phyloP scores from a whole-genome alignment of 37 sponge, comb jelly and placozoan species.

The Hormiphora californensis region DNA sequence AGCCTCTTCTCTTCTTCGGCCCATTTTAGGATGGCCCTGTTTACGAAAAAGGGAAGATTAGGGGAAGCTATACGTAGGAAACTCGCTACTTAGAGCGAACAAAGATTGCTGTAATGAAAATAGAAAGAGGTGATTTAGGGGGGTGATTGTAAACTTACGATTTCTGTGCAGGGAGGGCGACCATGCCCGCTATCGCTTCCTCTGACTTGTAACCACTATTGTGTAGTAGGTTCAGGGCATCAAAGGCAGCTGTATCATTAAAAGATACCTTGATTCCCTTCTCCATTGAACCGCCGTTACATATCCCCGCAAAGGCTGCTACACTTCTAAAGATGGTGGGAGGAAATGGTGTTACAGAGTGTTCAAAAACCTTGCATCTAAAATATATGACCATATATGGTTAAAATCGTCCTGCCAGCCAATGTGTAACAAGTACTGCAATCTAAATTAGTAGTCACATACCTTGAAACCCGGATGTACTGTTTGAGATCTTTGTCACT shows the following conservation, averaged over 20 bases:
- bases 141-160: conserved; percentile 12
- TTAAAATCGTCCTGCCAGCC: too few relatives aligned
- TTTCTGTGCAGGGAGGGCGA: conserved; percentile 36
- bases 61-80: too few relatives aligned
- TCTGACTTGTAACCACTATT: conserved; percentile 15
- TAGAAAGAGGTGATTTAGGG: too few relatives aligned
- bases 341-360: too few relatives aligned
- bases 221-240: conserved; percentile 30
- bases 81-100: too few relatives aligned
- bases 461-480: conserved; percentile 47
- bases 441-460: background rate
- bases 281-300: conserved; percentile 52
- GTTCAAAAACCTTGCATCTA: too few relatives aligned
- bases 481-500: conserved; percentile 50
- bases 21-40: conserved; percentile 16
- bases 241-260: conserved; percentile 25
- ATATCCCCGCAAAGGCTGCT: conserved; percentile 30
- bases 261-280: conserved; percentile 35
- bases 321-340: conserved; percentile 23
- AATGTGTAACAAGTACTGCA: too few relatives aligned
- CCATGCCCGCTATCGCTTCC: conserved; percentile 42
- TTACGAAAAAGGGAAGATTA: background rate
- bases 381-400: too few relatives aligned
- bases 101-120: too few relatives aligned
- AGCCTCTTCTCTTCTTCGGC: conserved; percentile 51